Evolutionary conservation across 1,140 invertebrate species (phyloP).

Genomic region (Arion vulgaris): DNA sequence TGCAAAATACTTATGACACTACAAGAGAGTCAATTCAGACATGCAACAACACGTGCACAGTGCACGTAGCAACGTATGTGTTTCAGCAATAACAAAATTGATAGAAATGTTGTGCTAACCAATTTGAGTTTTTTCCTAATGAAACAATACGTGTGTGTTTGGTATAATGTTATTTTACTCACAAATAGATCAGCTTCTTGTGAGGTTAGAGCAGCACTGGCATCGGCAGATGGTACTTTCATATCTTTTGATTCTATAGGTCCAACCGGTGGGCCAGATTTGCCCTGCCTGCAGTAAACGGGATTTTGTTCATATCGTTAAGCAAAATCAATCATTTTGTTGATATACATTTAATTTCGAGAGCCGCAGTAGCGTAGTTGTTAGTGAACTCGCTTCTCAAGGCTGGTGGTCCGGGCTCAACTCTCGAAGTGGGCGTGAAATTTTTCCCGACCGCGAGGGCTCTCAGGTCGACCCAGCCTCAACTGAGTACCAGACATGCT

Average conservation of each 20-base stretch:
- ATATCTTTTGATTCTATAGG: conserved; percentile 14
- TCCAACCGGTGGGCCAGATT: conserved; percentile 4
- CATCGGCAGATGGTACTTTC: not conserved
- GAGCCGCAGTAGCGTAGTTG: too few species aligned
- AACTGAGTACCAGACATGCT: not conserved
- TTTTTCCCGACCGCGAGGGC: not conserved
- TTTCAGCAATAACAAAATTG: too few species aligned
- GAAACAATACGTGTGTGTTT: too few species aligned
- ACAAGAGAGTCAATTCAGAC: too few species aligned
- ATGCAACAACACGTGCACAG: too few species aligned
- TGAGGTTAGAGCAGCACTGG: not conserved
- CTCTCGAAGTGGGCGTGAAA: not conserved
- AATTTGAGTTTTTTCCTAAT: too few species aligned
- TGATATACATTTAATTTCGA: too few species aligned
- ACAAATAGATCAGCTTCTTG: conserved; percentile 18
- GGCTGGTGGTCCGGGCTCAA: not conserved
- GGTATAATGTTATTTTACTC: not conserved
- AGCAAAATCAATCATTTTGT: too few species aligned
- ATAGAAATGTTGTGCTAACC: too few species aligned
- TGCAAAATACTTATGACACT: too few species aligned
- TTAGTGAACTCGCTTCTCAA: not conserved
- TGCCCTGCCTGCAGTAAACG: conserved; percentile 4
- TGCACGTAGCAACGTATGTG: too few species aligned
- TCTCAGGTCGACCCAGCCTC: not conserved
- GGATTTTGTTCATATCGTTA: too few species aligned